phyloP scores from a whole-genome alignment of 1,140 invertebrate genomes.

The Manduca sexta region DNA sequence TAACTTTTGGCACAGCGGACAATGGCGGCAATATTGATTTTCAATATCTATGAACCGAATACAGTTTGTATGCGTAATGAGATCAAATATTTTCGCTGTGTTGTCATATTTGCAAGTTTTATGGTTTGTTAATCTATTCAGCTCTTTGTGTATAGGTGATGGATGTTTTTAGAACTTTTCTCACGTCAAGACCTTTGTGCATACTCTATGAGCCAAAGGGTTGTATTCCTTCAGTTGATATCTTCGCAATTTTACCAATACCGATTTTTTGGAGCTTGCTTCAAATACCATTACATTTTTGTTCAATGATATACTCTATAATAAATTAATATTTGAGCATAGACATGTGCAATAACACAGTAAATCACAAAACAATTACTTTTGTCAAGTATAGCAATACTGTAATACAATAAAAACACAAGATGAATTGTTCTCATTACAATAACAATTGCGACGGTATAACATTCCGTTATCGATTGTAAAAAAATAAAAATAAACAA shows the following conservation, averaged over 20 bases:
- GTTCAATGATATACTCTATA: no score
- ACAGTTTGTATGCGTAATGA: slow-evolving; percentile 58
- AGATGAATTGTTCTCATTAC: slow-evolving; percentile 58
- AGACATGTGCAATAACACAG: no score
- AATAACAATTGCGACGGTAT: slow-evolving; percentile 66
- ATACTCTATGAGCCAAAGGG: no score
- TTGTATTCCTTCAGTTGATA: no score
- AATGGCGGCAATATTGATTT: slow-evolving; percentile 44
- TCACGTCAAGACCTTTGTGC: neutral
- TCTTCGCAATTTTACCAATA: no score
- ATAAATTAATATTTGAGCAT: no score
- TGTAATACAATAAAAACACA: slow-evolving; percentile 22
- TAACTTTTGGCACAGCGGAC: slow-evolving; percentile 55
- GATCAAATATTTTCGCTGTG: slow-evolving; percentile 66
- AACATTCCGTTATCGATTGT: slow-evolving; percentile 7
- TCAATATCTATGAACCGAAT: slow-evolving; percentile 28
- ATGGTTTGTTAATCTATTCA: slow-evolving; percentile 43
- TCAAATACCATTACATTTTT: no score
- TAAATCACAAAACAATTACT: neutral
- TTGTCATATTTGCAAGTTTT: slow-evolving; percentile 59
- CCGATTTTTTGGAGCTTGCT: no score
- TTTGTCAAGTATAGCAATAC: neutral
- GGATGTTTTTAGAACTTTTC: slow-evolving; percentile 28
- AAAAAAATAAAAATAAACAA: slow-evolving; percentile 48
- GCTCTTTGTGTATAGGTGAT: slow-evolving; percentile 39